Percentiles rank a stretch among this genome's conserved stretches.
These are phyloP conservation scores for Drosophila robusta DNA, from an alignment of 2,888 invertebrate species.

Conservation along the genomic window DNA sequence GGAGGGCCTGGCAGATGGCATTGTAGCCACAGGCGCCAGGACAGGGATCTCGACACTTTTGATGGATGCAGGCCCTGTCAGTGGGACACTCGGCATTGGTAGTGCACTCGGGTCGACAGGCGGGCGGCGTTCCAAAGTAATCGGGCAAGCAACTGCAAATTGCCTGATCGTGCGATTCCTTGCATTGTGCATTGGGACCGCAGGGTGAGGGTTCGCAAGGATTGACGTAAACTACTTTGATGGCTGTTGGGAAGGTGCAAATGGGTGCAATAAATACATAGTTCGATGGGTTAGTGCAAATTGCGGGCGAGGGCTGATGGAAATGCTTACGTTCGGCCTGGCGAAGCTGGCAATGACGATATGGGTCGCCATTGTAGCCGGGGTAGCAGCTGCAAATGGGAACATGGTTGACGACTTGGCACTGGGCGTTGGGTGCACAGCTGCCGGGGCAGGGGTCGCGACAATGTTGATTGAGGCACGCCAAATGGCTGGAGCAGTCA, in stretches of 20 bases:
- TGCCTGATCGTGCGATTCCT: constrained; percentile 87
- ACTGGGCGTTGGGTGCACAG: constrained; percentile 91
- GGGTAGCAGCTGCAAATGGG: constrained; percentile 90
- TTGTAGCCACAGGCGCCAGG: constrained; percentile 88
- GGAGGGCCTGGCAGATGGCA: constrained; percentile 87
- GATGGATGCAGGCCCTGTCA: constrained; percentile 87
- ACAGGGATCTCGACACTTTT: constrained; percentile 88
- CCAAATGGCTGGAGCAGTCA: constrained; percentile 89
- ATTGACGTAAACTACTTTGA: constrained; percentile 84
- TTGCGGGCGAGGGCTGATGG: constrained; percentile 2
- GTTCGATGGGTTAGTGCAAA: constrained; percentile 55
- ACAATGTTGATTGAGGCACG: constrained; percentile 90
- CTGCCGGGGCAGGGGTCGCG: constrained; percentile 91
- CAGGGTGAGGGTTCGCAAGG: constrained; percentile 92
- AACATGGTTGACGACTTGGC: constrained; percentile 91
- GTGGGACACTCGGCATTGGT: constrained; percentile 87
- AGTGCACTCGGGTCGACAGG: constrained; percentile 89
- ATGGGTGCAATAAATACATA: constrained; percentile 44
- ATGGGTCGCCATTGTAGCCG: constrained; percentile 89
- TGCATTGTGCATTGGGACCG: constrained; percentile 90
- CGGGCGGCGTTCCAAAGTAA: constrained; percentile 88
- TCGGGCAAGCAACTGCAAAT: constrained; percentile 87
- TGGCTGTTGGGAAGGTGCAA: constrained; percentile 44
- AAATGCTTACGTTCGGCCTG: constrained; percentile 82
- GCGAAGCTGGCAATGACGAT: constrained; percentile 86